A percentile compares a stretch with the other conserved stretches of the same genome.
Evolutionary conservation across 2,797 vertebrate species (phyloP).

Genomic region (Alfaro cultratus): DNA sequence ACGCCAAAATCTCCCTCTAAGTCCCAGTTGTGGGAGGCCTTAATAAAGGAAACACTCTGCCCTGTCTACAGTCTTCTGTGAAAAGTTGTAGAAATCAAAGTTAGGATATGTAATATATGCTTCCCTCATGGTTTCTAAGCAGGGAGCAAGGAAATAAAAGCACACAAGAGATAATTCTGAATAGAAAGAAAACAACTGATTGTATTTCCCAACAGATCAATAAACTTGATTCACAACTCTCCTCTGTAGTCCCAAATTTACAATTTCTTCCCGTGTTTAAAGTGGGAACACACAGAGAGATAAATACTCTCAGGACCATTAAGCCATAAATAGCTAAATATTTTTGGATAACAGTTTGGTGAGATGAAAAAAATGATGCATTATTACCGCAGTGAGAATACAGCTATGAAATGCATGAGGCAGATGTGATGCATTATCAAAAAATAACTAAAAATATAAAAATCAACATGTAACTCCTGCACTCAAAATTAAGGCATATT

Average conservation of each 20-base stretch:
- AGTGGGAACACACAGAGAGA: conserved; percentile 8
- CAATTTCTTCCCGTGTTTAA: conserved; percentile 9
- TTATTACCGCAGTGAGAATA: conserved; percentile 17
- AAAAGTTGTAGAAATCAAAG: conserved; percentile 47
- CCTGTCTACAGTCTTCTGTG: conserved; percentile 40
- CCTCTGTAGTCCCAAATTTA: background rate
- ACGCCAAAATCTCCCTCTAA: conserved; percentile 84
- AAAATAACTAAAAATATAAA: background rate
- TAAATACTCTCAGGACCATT: conserved; percentile 14
- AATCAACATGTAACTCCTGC: conserved; percentile 14
- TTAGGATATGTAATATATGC: conserved; percentile 30
- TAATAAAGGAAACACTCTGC: conserved; percentile 75
- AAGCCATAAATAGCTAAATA: conserved; percentile 21
- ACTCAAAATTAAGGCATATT: conserved; percentile 32
- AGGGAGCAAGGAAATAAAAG: conserved; percentile 11
- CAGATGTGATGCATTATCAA: conserved; percentile 1
- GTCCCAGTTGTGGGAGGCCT: conserved; percentile 73
- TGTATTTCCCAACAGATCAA: conserved; percentile 8
- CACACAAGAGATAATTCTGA: background rate
- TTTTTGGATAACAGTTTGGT: conserved; percentile 7
- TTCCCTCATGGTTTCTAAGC: conserved; percentile 7
- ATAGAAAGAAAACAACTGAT: background rate
- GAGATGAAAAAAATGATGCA: conserved; percentile 10
- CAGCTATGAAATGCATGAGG: conserved; percentile 7
- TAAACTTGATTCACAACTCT: conserved; percentile 7